phyloP scores from a whole-genome alignment of 2,888 invertebrate species.

The Drosophila nr. medialis region DNA sequence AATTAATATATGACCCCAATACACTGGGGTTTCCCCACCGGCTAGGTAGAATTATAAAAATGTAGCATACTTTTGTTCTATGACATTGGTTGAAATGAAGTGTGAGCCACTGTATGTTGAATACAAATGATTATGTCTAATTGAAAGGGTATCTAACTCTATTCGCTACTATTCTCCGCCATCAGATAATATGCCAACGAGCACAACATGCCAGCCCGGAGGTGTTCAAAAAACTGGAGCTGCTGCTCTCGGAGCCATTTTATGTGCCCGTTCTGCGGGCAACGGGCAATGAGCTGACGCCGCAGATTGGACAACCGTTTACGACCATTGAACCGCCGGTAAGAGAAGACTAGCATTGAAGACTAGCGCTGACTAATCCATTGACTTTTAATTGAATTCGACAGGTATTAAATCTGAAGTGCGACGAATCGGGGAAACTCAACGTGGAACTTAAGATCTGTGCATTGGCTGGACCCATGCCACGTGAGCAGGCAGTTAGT shows the following conservation, averaged over 20 bases:
- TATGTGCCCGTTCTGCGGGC: conserved; percentile 95
- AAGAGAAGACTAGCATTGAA: conserved; percentile 68
- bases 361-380: neutral
- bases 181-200: conserved; percentile 91
- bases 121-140: neutral
- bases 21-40: too few relatives aligned
- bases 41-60: too few relatives aligned
- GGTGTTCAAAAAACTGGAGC: conserved; percentile 86
- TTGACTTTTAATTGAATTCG: neutral
- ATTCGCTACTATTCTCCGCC: neutral
- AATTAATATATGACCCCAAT: too few relatives aligned
- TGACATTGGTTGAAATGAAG: too few relatives aligned
- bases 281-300: conserved; percentile 90
- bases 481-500: conserved; percentile 88
- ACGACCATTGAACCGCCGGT: conserved; percentile 89
- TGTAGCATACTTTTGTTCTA: too few relatives aligned
- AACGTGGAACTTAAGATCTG: conserved; percentile 90
- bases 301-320: conserved; percentile 92
- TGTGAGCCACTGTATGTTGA: too few relatives aligned
- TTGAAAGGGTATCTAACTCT: neutral
- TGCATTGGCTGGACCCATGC: conserved; percentile 97
- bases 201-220: conserved; percentile 85
- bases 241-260: conserved; percentile 90
- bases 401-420: conserved; percentile 85
- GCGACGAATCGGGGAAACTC: conserved; percentile 87